phyloP scores from a whole-genome alignment of 2,113 vertebrate species.

The Uropsilus gracilis region DNA sequence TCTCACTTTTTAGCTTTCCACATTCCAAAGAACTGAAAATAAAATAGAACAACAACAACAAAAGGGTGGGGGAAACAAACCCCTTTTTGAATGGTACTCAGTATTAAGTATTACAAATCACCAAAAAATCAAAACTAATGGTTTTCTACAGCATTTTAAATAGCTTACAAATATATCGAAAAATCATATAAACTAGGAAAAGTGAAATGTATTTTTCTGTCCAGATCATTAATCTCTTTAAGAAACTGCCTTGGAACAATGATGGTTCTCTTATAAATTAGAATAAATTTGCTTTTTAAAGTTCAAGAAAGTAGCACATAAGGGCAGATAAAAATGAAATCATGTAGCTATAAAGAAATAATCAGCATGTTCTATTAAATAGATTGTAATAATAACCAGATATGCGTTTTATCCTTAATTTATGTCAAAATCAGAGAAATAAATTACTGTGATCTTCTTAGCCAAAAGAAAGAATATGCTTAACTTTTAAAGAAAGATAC shows the following conservation, averaged over 20 bases:
- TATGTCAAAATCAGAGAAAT: background rate
- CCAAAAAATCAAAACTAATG: slow-evolving; percentile 28
- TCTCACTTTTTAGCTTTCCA: background rate
- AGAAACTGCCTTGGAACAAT: background rate
- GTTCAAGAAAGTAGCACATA: background rate
- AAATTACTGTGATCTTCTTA: slow-evolving; percentile 9
- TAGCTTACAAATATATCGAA: background rate
- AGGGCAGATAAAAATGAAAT: background rate
- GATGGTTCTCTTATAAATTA: background rate
- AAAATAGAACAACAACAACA: slow-evolving; percentile 38
- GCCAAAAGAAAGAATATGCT: background rate
- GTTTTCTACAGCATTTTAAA: slow-evolving; percentile 26
- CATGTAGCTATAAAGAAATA: background rate
- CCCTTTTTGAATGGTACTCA: background rate
- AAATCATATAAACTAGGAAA: background rate
- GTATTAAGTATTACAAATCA: background rate
- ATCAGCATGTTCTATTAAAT: background rate
- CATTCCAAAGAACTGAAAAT: background rate
- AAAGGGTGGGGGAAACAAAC: background rate
- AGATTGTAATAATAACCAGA: background rate
- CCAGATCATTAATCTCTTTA: background rate
- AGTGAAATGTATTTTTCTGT: background rate
- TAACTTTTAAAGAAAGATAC: slow-evolving; percentile 32
- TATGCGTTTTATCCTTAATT: background rate
- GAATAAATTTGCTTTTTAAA: background rate